Evolutionary conservation across 1,140 invertebrate genomes (phyloP).

Genomic region (Drosophila repleta): DNA sequence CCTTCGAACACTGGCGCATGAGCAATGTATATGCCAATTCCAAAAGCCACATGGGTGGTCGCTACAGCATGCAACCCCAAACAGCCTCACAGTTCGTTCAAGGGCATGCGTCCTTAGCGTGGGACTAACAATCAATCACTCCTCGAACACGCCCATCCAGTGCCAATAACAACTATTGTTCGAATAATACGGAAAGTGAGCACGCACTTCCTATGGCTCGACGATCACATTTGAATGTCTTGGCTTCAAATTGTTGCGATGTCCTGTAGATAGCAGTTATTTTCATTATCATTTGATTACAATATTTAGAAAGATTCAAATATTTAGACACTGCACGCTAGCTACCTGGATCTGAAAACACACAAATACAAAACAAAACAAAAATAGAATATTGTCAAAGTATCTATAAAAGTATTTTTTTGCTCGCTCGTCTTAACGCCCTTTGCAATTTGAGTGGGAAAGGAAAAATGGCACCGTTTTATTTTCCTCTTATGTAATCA

Average conservation of each 20-base stretch:
- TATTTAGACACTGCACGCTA: slow-evolving; percentile 10
- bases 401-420: slow-evolving; percentile 8
- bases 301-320: background rate
- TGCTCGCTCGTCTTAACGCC: background rate
- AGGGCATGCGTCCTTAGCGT: background rate
- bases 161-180: slow-evolving; percentile 7
- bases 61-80: slow-evolving; percentile 25
- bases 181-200: too few species aligned
- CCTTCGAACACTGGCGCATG: slow-evolving; percentile 88
- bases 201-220: background rate
- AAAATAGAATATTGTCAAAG: slow-evolving; percentile 3
- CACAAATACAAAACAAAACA: too few species aligned
- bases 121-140: slow-evolving; percentile 9
- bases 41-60: slow-evolving; percentile 6
- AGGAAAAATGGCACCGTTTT: background rate
- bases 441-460: background rate
- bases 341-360: slow-evolving; percentile 12
- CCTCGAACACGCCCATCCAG: background rate
- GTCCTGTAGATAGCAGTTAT: slow-evolving; percentile 11
- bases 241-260: slow-evolving; percentile 13
- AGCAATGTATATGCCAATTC: slow-evolving; percentile 70
- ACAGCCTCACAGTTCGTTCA: background rate
- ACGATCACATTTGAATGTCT: background rate
- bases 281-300: background rate
- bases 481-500: background rate